A percentile compares a stretch with the other conserved stretches of the same genome.
These are phyloP conservation scores for Uria aalge DNA, from an alignment of 2,113 vertebrate genomes.

Conservation along the genomic window DNA sequence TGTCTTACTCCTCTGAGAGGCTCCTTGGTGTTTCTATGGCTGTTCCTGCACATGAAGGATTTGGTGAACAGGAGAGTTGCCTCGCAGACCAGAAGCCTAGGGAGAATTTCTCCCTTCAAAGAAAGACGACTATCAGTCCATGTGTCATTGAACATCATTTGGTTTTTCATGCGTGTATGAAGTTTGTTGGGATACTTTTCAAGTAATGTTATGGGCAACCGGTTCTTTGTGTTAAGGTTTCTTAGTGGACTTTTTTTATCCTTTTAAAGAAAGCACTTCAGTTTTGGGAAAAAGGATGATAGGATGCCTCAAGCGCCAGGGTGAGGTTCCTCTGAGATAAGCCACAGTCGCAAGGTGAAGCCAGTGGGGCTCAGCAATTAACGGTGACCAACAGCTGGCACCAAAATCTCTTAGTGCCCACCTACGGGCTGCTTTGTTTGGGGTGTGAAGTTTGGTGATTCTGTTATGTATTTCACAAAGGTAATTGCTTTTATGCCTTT, in stretches of 20 bases:
- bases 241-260: not conserved
- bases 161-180: not conserved
- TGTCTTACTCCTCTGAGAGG: not conserved
- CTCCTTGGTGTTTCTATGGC: not conserved
- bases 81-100: not conserved
- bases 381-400: not conserved
- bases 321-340: not conserved
- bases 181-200: not conserved
- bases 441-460: not conserved
- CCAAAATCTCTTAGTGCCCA: not conserved
- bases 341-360: not conserved
- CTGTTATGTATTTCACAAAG: not conserved
- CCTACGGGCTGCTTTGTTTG: not conserved
- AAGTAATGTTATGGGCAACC: not conserved
- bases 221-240: not conserved
- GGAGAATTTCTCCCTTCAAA: not conserved
- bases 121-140: not conserved
- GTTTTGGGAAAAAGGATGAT: not conserved
- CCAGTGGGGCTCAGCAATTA: not conserved
- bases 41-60: not conserved
- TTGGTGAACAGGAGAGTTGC: not conserved
- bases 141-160: not conserved
- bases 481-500: not conserved
- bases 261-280: not conserved
- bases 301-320: not conserved